Evolutionary conservation across 2,113 vertebrate species (phyloP), one percentile per base, ranked within the genome.

Genomic region (Gambusia affinis): DNA sequence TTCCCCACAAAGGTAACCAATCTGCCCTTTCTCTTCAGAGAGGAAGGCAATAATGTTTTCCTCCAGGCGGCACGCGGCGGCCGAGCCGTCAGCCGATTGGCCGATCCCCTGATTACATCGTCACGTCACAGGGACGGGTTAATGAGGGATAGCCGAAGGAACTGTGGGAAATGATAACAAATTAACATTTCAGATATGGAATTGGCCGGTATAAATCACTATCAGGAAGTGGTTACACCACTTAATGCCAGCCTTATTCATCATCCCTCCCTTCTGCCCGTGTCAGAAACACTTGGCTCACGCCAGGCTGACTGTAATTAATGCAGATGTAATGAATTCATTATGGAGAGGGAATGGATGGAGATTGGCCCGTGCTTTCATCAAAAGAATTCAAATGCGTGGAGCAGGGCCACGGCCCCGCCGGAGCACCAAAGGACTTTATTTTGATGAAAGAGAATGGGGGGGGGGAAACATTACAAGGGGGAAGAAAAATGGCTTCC

Each of bases 131-230:
- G 73, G 79, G 85, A 67, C 79, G 86, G 88, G 85, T 89, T 93
- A 93, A 93, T 93, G 92, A 93, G 89, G 85, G 89, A 89, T 88
- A 87, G 87, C 87, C 85, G 75, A 83, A 85, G 88, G 90, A 93
- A 91, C 91, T 89, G 78, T 87, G 91, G 91, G 90, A 92, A 94
- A 93, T 92, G 89, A 93, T 90, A 93, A 93, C 89, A 92, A 88
- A 94, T 91, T 91, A 92, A 89, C 89, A 89, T 92, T 90, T 91
- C 91, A 92, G 89, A 91, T 90, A 86, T 86, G 73, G 91, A 91
- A 89, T 92, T 91, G 91, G 88, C 89, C 83, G 86, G 75, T 91
- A 94, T 94, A 92, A 93, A 93, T 94, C 91, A 92, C 83, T 67
- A 92, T 92, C 90, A 87, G 89, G 89, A 89, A 89, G 72, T 88